Base-by-base conservation (phyloP, 2,888 invertebrate species). In the Deroplatys truncata region DNA sequence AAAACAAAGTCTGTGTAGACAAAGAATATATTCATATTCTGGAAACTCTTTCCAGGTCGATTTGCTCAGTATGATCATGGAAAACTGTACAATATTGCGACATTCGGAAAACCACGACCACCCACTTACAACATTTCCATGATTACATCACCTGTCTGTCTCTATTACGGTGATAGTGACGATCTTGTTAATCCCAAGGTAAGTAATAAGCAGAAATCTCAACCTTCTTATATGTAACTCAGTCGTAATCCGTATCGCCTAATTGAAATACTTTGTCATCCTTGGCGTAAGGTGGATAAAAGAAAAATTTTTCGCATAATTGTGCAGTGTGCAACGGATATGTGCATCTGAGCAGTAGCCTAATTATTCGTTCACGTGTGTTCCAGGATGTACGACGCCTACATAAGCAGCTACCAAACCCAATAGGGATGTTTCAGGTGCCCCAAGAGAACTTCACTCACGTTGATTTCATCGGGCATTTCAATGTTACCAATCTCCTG, bases 381-480 rank as follows among this genome's bases (percentile, higher is more conserved):
- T 31, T 84, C 0, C 84, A 88, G 88, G 96, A 96, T 91, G 95
- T 96, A 0, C 91, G 94, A 10, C 93, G 93, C 28, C 92, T 96
- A 86, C 94, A 94, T 56, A 92, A 91, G 0, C 92, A 93, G 86
- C 92, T 96, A 28, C 94, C 94, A 0, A 95, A 95, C 91, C 93
- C 95, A 0, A 92, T 94, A 0, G 94, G 93, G 0, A 93, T 93
- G 89, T 94, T 94, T 92, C 92, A 94, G 86, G 93, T 96, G 4
- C 92, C 94, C 0, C 91, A 94, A 87, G 91, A 93, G 8, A 93
- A 94, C 89, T 95, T 95, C 92, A 95, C 94, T 91, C 95, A 96
- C 92, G 92, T 95, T 84, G 96, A 96, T 92, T 95, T 95, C 91
- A 93, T 95, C 8, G 95, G 94, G 91, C 95, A 31, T 15, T 31